Base-by-base conservation (phyloP, 2,113 vertebrate genomes). In the Tetrax tetrax region DNA sequence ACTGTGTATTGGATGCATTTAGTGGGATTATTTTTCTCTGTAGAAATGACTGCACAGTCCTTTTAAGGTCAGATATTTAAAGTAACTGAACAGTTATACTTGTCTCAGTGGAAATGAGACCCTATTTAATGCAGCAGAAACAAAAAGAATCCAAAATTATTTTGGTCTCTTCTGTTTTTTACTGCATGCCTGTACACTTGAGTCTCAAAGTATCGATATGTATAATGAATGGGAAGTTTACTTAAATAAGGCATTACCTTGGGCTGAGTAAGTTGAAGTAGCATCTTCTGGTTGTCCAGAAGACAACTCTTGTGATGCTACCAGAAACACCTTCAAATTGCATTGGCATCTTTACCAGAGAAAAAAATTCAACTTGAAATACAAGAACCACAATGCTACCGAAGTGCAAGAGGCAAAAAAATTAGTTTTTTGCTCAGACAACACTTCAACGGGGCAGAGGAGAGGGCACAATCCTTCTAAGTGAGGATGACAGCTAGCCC, bases 401-500 rank as follows among this genome's bases (percentile, higher is more conserved):
- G 0, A 53, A 18, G 48, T 2, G 5, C 43, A 28, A 45, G 41
- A 20, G 11, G 50, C 6, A 28, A 50, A 35, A 31, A 33, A 12
- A 27, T 5, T 7, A 8, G 9, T 0, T 11, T 56, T 57, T 24
- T 35, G 18, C 25, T 29, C 19, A 4, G 41, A 8, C 20, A 8
- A 4, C 25, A 9, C 12, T 25, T n/a, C 23, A 5, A 0, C 1
- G 7, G 6, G 1, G 8, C 31, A 1, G 1, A 4, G 21, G 41
- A 2, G 21, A 10, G 24, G 54, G 7, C 7, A 6, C 12, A 2
- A 5, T 3, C 43, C 18, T 20, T 8, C 41, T 4, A 6, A 8
- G 22, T 6, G 16, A 6, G 24, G 41, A 13, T 27, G 51, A 27
- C 35, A 9, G 54, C 47, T 5, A 2, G 1, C 23, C 31, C 10